A percentile compares a stretch with the other conserved stretches of the same genome.
phyloP scores from a whole-genome alignment of 2,888 invertebrate species.

The Mechanitis messenoides region DNA sequence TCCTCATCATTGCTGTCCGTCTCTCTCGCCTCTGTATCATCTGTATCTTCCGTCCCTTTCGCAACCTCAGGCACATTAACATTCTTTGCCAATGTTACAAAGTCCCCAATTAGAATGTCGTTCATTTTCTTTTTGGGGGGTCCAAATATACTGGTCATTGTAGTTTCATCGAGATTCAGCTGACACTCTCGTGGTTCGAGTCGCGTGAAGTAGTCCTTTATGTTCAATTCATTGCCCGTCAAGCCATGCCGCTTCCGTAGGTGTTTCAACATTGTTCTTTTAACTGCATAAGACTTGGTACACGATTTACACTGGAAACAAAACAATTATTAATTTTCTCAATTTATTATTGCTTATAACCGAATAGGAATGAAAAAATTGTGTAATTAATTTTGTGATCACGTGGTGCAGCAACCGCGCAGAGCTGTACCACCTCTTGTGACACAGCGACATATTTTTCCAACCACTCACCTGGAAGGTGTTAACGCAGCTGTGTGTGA shows the following conservation, averaged over 20 bases:
- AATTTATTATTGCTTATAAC: too few relatives aligned
- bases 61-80: slow-evolving; percentile 27
- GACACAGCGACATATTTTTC: background rate
- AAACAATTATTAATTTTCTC: background rate
- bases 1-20: slow-evolving; percentile 26
- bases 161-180: slow-evolving; percentile 55
- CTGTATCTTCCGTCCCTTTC: slow-evolving; percentile 28
- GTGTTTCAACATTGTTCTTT: slow-evolving; percentile 65
- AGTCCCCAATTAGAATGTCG: slow-evolving; percentile 46
- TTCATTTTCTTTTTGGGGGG: slow-evolving; percentile 44
- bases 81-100: slow-evolving; percentile 41
- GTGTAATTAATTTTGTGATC: too few relatives aligned
- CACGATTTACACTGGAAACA: slow-evolving; percentile 70
- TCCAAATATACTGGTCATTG: slow-evolving; percentile 60
- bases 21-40: slow-evolving; percentile 24
- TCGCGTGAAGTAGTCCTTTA: slow-evolving; percentile 50
- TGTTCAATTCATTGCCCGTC: slow-evolving; percentile 41
- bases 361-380: too few relatives aligned
- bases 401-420: too few relatives aligned
- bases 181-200: slow-evolving; percentile 63
- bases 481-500: slow-evolving; percentile 67
- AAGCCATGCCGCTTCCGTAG: slow-evolving; percentile 63
- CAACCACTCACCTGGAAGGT: slow-evolving; percentile 50
- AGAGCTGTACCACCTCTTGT: background rate
- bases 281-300: slow-evolving; percentile 65